phyloP scores from a whole-genome alignment of 2,113 vertebrate species.

The Trinectes maculatus region DNA sequence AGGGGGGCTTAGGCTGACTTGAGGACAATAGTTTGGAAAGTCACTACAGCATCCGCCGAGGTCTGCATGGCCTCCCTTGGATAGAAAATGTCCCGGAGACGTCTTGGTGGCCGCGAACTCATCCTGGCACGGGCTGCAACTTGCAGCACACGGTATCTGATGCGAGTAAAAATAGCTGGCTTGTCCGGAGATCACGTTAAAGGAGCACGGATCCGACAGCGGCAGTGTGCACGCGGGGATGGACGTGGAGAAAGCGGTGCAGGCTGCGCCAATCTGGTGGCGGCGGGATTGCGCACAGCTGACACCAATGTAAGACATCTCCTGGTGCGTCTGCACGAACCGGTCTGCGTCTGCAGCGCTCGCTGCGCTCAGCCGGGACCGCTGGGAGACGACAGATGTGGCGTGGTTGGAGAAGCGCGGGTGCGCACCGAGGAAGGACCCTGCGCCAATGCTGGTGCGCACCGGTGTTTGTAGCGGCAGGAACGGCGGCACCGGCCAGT shows the following conservation, averaged over 20 bases:
- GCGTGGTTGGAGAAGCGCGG: slow-evolving; percentile 62
- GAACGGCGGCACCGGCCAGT: slow-evolving; percentile 82
- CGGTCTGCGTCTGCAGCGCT: slow-evolving; percentile 44
- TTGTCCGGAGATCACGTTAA: slow-evolving; percentile 79
- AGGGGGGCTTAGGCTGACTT: slow-evolving; percentile 43
- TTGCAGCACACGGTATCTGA: slow-evolving; percentile 67
- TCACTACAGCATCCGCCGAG: slow-evolving; percentile 61
- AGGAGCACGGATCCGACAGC: slow-evolving; percentile 66
- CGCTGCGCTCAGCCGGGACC: slow-evolving; percentile 50
- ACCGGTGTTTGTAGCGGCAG: slow-evolving; percentile 71
- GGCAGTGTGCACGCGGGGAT: slow-evolving; percentile 70
- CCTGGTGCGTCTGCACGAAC: slow-evolving; percentile 70
- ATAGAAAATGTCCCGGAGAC: slow-evolving; percentile 55
- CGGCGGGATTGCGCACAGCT: slow-evolving; percentile 66
- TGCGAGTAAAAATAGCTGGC: slow-evolving; percentile 80
- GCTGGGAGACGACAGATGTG: slow-evolving; percentile 66
- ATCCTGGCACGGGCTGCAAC: slow-evolving; percentile 60
- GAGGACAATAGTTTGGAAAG: slow-evolving; percentile 69
- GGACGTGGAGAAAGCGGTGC: slow-evolving; percentile 72
- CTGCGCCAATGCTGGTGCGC: slow-evolving; percentile 56
- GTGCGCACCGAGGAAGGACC: slow-evolving; percentile 57
- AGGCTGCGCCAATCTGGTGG: slow-evolving; percentile 70
- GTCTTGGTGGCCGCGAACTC: slow-evolving; percentile 57
- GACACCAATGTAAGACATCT: slow-evolving; percentile 73
- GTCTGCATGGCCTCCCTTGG: slow-evolving; percentile 64